Base-by-base conservation (phyloP, 2,888 invertebrate species). In the Lycaena phlaeas region DNA sequence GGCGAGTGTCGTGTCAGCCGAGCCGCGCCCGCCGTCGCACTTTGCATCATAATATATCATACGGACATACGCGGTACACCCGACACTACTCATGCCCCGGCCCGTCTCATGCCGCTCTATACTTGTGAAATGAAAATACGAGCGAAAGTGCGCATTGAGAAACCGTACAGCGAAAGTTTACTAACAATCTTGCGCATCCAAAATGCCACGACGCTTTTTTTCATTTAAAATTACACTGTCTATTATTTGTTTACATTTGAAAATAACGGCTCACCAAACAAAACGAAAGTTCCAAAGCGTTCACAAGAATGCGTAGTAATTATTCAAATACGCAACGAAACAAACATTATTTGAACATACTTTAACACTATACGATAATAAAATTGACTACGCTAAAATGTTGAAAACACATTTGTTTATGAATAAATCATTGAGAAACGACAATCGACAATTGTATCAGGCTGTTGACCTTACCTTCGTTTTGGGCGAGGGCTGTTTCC, bases 401-500 rank as follows among this genome's bases (percentile, higher is more conserved):
- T 30, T 15, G 2, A 30, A 30, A 30, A 30, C 30, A 3, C 14
- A 22, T 22, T 22, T 18, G 22, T 18, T 34, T 18, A 22, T 18
- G 22, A 34, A 34, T 34, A 17, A 34, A 34, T 41, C 30, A 31
- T 38, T 15, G 27, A 27, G 12, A 36, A 41, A 40, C 34, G 37
- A 37, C 42, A 49, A 44, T 40, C 31, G 41, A 41, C 41, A 36
- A 34, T 57, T 61, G 60, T 57, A 49, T 38, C 44, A 60, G 65
- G 76, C 73, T 76, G 64, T 65, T 75, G 78, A 76, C 71, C 77
- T 78, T 76, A 84, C 84, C 84, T 84, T 84, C 56, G 81, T 68
- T 77, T 82, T 84, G 61, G 82, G 73, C 58, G 84, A 81, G 67
- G 81, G 74, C 66, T 85, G 81, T 78, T 85, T 85, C 81, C 81